Conservation (phyloP, 2,113 vertebrate genomes). For the Ictalurus punctatus region DNA sequence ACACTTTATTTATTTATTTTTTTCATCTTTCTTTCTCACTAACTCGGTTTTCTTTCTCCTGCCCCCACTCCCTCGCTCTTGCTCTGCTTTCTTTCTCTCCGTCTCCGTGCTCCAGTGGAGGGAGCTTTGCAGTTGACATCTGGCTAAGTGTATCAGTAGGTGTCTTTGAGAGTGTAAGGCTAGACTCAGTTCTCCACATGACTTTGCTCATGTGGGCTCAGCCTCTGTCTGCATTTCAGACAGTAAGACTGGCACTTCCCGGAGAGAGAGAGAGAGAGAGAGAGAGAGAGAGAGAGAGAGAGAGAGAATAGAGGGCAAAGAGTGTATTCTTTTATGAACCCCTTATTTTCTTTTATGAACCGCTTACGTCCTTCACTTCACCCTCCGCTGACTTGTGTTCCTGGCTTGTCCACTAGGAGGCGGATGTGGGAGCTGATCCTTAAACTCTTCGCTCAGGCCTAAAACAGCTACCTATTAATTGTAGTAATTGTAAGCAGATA, state of each 20-base stretch:
- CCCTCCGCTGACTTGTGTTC: slow-evolving; percentile 6
- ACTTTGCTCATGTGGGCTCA: slow-evolving; percentile 61
- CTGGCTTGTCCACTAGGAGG: slow-evolving; percentile 38
- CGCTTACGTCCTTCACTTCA: slow-evolving; percentile 17
- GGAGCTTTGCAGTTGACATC: slow-evolving; percentile 77
- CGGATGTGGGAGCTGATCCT: slow-evolving; percentile 24
- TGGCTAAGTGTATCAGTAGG: slow-evolving; percentile 75
- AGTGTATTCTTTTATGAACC: neutral
- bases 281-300: neutral
- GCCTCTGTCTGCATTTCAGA: slow-evolving; percentile 52
- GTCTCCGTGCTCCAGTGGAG: slow-evolving; percentile 67
- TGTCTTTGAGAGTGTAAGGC: slow-evolving; percentile 76
- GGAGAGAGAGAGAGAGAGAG: neutral
- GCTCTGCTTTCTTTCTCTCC: neutral
- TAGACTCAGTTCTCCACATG: slow-evolving; percentile 66
- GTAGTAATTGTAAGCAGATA: neutral
- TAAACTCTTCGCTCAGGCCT: neutral
- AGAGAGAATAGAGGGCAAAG: neutral
- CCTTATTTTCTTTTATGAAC: neutral
- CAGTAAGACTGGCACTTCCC: slow-evolving; percentile 59
- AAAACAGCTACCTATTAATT: neutral
- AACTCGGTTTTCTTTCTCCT: neutral
- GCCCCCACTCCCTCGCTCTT: neutral
- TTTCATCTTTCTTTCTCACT: neutral
- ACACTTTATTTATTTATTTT: neutral